Conservation (phyloP, 1,140 invertebrate species). For the Pseudomyrmex cubaensis region DNA sequence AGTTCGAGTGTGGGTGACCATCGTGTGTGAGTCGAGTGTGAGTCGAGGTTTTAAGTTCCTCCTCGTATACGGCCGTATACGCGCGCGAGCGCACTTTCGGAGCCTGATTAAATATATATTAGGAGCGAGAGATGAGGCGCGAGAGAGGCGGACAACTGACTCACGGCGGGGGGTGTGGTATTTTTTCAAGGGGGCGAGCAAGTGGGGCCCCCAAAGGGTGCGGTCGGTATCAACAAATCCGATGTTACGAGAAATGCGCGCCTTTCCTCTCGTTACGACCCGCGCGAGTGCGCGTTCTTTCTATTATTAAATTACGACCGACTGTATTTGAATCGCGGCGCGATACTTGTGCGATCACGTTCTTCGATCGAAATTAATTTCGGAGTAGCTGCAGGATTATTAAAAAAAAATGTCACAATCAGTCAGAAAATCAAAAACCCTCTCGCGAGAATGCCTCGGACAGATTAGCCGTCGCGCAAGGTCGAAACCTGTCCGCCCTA, state of each 20-base stretch:
- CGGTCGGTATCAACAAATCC: constrained; percentile 71
- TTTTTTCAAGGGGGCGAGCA: constrained; percentile 79
- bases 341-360: no score
- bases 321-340: no score
- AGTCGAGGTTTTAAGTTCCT: constrained; percentile 70
- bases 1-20: constrained; percentile 74
- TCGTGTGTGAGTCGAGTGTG: constrained; percentile 62
- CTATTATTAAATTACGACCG: neutral
- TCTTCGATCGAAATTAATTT: no score
- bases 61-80: constrained; percentile 25
- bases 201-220: constrained; percentile 75
- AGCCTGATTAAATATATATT: constrained; percentile 84
- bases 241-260: constrained; percentile 40
- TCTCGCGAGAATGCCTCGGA: constrained; percentile 40
- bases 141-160: constrained; percentile 61
- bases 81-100: constrained; percentile 75
- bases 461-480: constrained; percentile 38
- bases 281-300: neutral
- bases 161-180: constrained; percentile 83
- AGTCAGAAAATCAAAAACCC: constrained; percentile 40
- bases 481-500: constrained; percentile 35
- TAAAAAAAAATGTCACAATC: constrained; percentile 19
- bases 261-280: constrained; percentile 69
- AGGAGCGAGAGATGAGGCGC: constrained; percentile 72
- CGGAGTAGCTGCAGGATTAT: no score